A percentile compares a stretch with the other conserved stretches of the same genome.
phyloP scores from a whole-genome alignment of 92 coral and sea anemone genomes.

The Bergia puertoricense region DNA sequence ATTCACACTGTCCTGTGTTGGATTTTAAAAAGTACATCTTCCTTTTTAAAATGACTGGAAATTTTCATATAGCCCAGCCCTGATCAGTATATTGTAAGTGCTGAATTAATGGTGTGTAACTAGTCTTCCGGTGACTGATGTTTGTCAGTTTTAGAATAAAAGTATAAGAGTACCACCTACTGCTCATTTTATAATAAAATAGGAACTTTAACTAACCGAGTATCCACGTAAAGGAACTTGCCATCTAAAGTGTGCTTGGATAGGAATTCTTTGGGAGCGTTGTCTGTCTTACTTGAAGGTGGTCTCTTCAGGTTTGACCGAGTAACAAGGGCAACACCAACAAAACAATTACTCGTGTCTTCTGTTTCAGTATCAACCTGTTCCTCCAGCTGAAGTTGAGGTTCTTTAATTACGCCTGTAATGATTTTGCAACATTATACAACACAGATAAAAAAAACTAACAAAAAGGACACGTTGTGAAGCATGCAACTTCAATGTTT shows the following conservation, averaged over 20 bases:
- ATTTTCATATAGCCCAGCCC: no score
- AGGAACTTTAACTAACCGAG: slow-evolving; percentile 57
- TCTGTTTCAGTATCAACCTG: background rate
- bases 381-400: background rate
- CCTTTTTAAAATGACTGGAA: no score
- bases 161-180: background rate
- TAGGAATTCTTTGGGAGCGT: slow-evolving; percentile 50
- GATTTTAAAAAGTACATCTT: no score
- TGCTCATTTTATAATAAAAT: background rate
- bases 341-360: slow-evolving; percentile 39
- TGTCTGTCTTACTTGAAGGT: background rate
- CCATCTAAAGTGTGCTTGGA: slow-evolving; percentile 94
- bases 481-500: no score
- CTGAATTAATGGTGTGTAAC: no score
- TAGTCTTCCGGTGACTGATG: background rate
- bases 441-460: background rate
- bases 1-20: no score
- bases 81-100: no score
- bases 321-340: slow-evolving; percentile 43
- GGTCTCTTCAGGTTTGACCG: slow-evolving; percentile 28
- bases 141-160: background rate
- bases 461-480: no score
- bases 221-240: slow-evolving; percentile 89
- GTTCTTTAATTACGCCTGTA: background rate
- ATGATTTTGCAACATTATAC: background rate